Base-by-base conservation (phyloP, 2,888 invertebrate genomes). In the Laothoe populi region DNA sequence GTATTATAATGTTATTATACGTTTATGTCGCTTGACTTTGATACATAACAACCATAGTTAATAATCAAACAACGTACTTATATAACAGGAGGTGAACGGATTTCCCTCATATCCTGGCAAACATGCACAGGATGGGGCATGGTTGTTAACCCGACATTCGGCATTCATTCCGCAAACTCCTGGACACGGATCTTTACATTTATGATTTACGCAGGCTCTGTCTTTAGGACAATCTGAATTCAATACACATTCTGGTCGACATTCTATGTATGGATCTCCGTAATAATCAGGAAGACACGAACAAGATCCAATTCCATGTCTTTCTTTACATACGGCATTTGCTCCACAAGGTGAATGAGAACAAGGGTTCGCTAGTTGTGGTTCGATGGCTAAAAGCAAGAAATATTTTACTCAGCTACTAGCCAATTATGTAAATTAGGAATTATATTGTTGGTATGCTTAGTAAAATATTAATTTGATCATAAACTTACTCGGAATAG, bases 191-290 rank as follows among this genome's bases (percentile, higher is more conserved):
- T 97, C 95, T 75, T 94, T 94, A 82, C 98, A 98, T 92, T 96
- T 97, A 86, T 96, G 96, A 79, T 96, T 96, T 59, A 96, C 93
- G 79, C 98, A 98, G 26, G 97, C 95, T 86, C 94, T 95, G 70
- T 95, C 94, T 77, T 94, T 94, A 5, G 95, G 93, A 86, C 98
- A 98, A 77, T 98, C 97, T 8, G 96, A 95, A 83, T 97, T 97
- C 72, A 96, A 94, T n/a, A 97, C 95, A 83, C 98, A 98, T 93
- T 98, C 97, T 26, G 97, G 97, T 79, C 97, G 94, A 84, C 98
- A 98, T 78, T 96, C 96, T 48, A 96, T 92, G 77, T 97, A 97
- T 1, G 97, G 97, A 90, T 97, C 97, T 60, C 98, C 97, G 75
- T 95, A 96, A 84, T 97, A 97, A 76, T 97, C 96, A 63, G 95